Evolutionary conservation across 2,888 invertebrate genomes (phyloP), one percentile per base, ranked within the genome.

Genomic region (Chaitophorus viminalis): DNA sequence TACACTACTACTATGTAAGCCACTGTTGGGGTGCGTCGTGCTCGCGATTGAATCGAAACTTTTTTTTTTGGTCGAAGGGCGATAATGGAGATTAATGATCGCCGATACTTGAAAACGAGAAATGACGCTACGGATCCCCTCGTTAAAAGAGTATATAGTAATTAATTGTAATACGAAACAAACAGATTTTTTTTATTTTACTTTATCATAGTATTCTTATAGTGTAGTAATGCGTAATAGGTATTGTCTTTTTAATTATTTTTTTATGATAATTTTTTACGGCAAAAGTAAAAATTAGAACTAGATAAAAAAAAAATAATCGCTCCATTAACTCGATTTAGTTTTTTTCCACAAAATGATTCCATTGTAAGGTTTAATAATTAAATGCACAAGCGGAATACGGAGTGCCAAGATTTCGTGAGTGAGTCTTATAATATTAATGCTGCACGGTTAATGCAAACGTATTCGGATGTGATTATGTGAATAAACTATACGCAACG

Each of bases 31-130:
- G 39, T 18, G 29, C 46, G 14, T 14, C 14, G 14, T 46, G 6
- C 36, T 36, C n/a, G 6, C 36, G 3, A 9, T 18, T 6, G 14
- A 25, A 31, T 39, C 31, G 14, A 65, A 79, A 6, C 46, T n/a
- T 54, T 21, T 81, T 74, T 74, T 60, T 74, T 60, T 8, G 60
- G 33, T 0, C n/a, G 29, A 31, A 29, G 65, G 25, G 65, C 25
- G 39, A 65, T 83, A 65, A 83, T 76, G 31, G 31, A 39, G 60
- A 76, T 76, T 46, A 65, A 65, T 65, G 75, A 84, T 75, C 25
- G 1, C 36, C 25, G 31, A 31, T 25, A 83, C 39, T 39, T 25
- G 29, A 75, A 31, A 76, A 65, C 9, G 65, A 60, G 29, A 31
- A 84, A 84, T 25, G 25, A 8, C 17, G 31, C 11, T 4, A 1